phyloP scores from a whole-genome alignment of 2,888 invertebrate species.

The Piscicola geometra region DNA sequence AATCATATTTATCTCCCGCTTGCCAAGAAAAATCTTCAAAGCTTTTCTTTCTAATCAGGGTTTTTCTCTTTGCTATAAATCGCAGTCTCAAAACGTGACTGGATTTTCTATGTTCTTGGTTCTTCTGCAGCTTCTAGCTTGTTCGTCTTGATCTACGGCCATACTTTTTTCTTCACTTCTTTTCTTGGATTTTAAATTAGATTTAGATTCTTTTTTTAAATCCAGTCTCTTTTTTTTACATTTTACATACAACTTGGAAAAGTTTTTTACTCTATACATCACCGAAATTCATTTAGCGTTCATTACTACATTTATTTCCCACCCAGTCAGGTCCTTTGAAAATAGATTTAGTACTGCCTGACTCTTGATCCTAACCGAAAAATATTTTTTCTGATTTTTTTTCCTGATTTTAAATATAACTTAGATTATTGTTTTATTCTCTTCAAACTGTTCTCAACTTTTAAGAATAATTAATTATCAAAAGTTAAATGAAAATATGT shows the following conservation, averaged over 20 bases:
- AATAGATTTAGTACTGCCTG: constrained; percentile 7
- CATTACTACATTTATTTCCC: constrained; percentile 12
- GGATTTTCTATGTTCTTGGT: neutral
- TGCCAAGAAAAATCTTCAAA: constrained; percentile 18
- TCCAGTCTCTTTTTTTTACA: too few relatives aligned
- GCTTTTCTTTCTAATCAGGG: constrained; percentile 18
- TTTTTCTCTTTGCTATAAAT: neutral
- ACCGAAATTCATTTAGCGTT: constrained; percentile 11
- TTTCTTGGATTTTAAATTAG: neutral
- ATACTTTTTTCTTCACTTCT: neutral
- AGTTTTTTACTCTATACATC: neutral
- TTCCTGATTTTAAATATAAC: too few relatives aligned
- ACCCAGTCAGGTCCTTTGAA: constrained; percentile 19
- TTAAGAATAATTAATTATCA: too few relatives aligned
- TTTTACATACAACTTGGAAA: neutral
- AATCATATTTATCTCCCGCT: constrained; percentile 14
- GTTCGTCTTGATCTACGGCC: neutral
- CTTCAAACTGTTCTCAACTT: too few relatives aligned
- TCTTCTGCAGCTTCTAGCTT: neutral
- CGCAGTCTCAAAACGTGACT: constrained; percentile 17
- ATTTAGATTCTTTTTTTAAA: neutral
- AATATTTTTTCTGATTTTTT: neutral
- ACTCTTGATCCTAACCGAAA: neutral
- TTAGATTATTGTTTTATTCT: too few relatives aligned
- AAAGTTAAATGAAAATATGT: too few relatives aligned